A percentile compares a stretch with the other conserved stretches of the same genome.
Conservation (phyloP, 2,797 vertebrate species). For the Dendrocincla fuliginosa region DNA sequence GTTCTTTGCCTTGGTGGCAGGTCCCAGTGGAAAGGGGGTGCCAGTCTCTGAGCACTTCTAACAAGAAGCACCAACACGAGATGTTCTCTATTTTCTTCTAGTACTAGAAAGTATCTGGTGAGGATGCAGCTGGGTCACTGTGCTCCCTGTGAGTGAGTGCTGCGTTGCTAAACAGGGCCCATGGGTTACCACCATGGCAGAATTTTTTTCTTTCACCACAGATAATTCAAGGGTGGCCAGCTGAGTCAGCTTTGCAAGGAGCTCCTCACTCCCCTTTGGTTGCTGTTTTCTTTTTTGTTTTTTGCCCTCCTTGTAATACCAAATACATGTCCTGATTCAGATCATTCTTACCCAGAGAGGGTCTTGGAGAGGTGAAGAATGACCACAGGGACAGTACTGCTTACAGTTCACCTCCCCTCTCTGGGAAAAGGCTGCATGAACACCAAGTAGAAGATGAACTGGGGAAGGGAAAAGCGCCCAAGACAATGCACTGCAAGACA, state of each 20-base stretch:
- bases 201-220: not conserved
- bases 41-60: fast-evolving
- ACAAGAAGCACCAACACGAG: not conserved
- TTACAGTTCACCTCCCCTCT: not conserved
- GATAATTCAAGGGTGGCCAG: not conserved
- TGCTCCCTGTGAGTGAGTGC: not conserved
- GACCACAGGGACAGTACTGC: not conserved
- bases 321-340: fast-evolving
- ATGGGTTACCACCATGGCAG: too few relatives aligned
- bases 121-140: not conserved
- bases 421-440: not conserved
- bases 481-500: fast-evolving
- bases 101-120: not conserved
- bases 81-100: not conserved
- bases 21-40: not conserved
- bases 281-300: not conserved
- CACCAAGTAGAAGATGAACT: not conserved
- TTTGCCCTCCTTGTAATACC: not conserved
- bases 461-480: not conserved
- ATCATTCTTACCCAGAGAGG: not conserved
- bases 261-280: not conserved
- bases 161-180: not conserved
- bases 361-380: not conserved
- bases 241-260: not conserved
- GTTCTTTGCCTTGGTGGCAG: not conserved